Conservation (phyloP, 2,113 vertebrate species). For the Candoia aspera region DNA sequence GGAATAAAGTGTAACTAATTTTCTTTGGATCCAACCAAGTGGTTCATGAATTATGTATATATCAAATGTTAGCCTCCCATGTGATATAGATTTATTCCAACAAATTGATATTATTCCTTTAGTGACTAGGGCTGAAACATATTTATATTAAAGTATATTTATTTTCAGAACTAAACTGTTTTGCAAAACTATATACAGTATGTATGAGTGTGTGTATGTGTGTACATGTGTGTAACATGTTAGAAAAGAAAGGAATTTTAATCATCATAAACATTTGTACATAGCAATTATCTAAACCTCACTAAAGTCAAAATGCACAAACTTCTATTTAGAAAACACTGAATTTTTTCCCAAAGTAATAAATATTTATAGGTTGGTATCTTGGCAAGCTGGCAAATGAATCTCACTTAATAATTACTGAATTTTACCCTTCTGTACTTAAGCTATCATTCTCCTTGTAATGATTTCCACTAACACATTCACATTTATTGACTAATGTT, state of each 20-base stretch:
- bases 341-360: not conserved
- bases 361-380: constrained; percentile 24
- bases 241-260: not conserved
- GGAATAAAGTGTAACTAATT: not conserved
- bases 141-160: not conserved
- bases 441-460: constrained; percentile 24
- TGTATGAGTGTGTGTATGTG: not conserved
- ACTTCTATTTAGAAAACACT: constrained; percentile 14
- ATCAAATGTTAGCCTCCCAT: not conserved
- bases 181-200: not conserved
- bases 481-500: constrained; percentile 29
- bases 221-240: not conserved
- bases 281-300: not conserved
- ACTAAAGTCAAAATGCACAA: constrained; percentile 10
- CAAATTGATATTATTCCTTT: not conserved
- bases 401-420: constrained; percentile 33
- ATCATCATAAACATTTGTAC: not conserved
- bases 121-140: not conserved
- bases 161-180: not conserved
- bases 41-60: not conserved
- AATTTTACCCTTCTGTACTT: constrained; percentile 23
- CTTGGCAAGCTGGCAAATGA: constrained; percentile 21
- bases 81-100: not conserved
- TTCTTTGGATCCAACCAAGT: not conserved
- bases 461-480: constrained; percentile 36